Evolutionary conservation across 2,113 vertebrate genomes (phyloP).

Genomic region (Thamnophis sirtalis): DNA sequence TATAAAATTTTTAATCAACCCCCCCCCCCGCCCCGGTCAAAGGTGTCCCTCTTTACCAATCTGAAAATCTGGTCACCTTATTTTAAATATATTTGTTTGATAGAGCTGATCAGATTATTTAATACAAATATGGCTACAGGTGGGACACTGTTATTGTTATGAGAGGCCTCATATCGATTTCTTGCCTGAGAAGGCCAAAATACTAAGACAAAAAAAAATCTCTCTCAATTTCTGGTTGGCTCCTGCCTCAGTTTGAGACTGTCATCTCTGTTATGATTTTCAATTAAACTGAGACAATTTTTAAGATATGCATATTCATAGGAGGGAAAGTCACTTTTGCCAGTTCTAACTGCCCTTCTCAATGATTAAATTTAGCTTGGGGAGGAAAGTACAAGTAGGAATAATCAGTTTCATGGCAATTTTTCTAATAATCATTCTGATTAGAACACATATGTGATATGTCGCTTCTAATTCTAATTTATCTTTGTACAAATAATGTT

Average conservation of each 20-base stretch:
- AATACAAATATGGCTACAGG: neutral
- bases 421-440: neutral
- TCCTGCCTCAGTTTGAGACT: neutral
- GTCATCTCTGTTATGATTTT: neutral
- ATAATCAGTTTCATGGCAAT: neutral
- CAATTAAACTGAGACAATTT: neutral
- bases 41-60: too few species aligned
- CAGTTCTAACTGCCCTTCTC: neutral
- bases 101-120: conserved; percentile 12
- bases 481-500: neutral
- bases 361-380: neutral
- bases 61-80: too few species aligned
- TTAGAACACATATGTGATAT: neutral
- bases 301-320: neutral
- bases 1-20: too few species aligned
- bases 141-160: neutral
- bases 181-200: neutral
- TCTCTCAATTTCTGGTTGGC: neutral
- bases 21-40: too few species aligned
- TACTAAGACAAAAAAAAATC: neutral
- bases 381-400: neutral
- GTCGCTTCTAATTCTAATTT: neutral
- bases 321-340: neutral
- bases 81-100: conserved; percentile 20
- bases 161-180: neutral